These are phyloP conservation scores for Chamaetylas fuelleborni DNA, from an alignment of 2,113 vertebrate species.

Conservation along the genomic window DNA sequence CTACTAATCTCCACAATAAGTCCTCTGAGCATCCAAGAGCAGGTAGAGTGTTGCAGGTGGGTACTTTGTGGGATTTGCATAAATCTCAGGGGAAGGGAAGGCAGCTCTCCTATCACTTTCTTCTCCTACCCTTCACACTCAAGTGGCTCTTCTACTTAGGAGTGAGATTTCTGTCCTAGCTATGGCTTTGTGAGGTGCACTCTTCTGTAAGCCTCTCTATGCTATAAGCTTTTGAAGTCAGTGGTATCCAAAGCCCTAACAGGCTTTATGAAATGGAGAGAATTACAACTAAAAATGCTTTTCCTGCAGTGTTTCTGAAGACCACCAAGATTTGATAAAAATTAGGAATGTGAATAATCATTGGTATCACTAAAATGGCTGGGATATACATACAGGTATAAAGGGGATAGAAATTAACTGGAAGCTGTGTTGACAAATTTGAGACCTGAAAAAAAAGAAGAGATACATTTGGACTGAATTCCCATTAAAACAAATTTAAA, in stretches of 20 bases:
- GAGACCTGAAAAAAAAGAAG: not conserved
- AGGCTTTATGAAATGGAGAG: not conserved
- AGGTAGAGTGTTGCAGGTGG: constrained; percentile 42
- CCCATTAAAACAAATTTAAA: not conserved
- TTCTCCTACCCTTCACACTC: not conserved
- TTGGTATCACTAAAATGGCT: not conserved
- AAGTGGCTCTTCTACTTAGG: not conserved
- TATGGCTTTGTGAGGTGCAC: not conserved
- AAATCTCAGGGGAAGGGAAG: not conserved
- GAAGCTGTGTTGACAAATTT: not conserved
- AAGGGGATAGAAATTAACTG: not conserved
- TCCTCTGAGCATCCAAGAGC: constrained; percentile 47
- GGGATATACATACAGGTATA: accelerated
- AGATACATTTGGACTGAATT: not conserved
- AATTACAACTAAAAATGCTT: not conserved
- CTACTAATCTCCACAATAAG: constrained; percentile 66
- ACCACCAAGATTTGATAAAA: not conserved
- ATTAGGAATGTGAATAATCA: not conserved
- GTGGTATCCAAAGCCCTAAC: not conserved
- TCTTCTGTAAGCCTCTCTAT: not conserved
- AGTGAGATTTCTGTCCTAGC: not conserved
- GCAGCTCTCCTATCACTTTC: not conserved
- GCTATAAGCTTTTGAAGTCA: not conserved
- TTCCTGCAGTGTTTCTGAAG: not conserved
- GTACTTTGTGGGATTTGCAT: constrained; percentile 43